Evolutionary conservation across 1,140 invertebrate genomes (phyloP), one percentile per base, ranked within the genome.

Genomic region (Drosophila littoralis): DNA sequence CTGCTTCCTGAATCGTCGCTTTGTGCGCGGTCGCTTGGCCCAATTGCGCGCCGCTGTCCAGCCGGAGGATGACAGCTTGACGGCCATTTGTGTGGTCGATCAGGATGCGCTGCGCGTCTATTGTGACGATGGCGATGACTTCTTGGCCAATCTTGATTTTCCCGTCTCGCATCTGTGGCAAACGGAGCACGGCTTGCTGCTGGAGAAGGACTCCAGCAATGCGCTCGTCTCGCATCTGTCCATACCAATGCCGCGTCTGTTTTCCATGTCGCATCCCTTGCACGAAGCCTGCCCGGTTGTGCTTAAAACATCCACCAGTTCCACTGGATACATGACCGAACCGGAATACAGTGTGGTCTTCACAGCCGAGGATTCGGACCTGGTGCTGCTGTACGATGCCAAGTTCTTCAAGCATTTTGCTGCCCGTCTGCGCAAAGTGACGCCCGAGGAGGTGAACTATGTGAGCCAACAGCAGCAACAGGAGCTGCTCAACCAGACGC

Each of bases 231-330:
- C 93, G 50, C 76, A 91, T 64, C 46, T 90, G 32, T 77, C 83
- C 17, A 91, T 92, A 48, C 69, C 78, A 2, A 91, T 96, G 78
- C 95, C 96, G 1, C 95, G 95, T 1, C 93, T 97, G 46, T 98
- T 97, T 93, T 97, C 97, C 35, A 93, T 98, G 75, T 94, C 96
- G 17, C 97, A 98, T 94, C 97, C 97, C 1, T 93, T 98, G 35
- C 96, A 98, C 93, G 97, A 98, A 93, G 96, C 98, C 35, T 95
- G 95, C 59, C 97, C 97, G 5, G 94, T 98, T 35, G 93, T 98
- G 6, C 94, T 96, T 40, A 96, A 96, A 84, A 86, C 93, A 2
- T 66, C 92, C 0, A 94, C 79, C 60, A 78, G 77, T 22, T 63
- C 75, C 0, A 79, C 88, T 0, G 79, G 75, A 7, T 95, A 95